A percentile compares a stretch with the other conserved stretches of the same genome.
phyloP scores from a whole-genome alignment of 2,888 invertebrate species.

The Leptopilina syphax region DNA sequence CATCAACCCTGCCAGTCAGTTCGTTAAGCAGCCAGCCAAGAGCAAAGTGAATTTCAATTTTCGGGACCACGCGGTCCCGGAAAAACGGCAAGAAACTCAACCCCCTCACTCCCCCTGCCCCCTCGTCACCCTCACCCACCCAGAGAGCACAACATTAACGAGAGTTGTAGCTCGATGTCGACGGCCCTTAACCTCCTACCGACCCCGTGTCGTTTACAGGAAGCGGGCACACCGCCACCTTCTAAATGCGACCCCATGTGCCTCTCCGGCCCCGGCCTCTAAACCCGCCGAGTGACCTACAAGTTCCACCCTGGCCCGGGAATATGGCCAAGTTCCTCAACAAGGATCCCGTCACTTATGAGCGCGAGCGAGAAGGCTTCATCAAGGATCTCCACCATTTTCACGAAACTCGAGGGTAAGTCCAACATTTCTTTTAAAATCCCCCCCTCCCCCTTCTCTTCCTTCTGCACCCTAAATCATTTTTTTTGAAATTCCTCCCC shows the following conservation, averaged over 20 bases:
- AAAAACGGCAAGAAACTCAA: not conserved
- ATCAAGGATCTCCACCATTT: conserved; percentile 92
- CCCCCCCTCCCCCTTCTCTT: not conserved
- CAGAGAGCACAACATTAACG: not conserved
- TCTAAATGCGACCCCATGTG: conserved; percentile 49
- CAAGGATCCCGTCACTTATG: conserved; percentile 86
- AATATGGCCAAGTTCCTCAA: conserved; percentile 82
- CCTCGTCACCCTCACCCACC: not conserved
- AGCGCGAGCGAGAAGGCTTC: conserved; percentile 88
- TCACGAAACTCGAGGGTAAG: conserved; percentile 94
- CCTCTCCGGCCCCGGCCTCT: conserved; percentile 45
- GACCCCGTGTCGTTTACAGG: conserved; percentile 39
- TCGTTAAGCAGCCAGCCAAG: not conserved
- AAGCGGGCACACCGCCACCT: conserved; percentile 34
- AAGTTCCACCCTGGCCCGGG: conserved; percentile 52
- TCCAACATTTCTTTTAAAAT: conserved; percentile 55
- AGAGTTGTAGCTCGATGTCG: conserved; percentile 14
- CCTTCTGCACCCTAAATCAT: not conserved
- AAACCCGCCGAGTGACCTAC: conserved; percentile 40
- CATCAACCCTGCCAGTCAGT: conserved; percentile 3
- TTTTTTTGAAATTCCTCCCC: conserved; percentile 6
- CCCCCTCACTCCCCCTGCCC: not conserved
- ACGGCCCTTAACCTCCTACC: conserved; percentile 44
- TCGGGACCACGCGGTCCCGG: conserved; percentile 29
- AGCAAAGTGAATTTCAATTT: conserved; percentile 3